Evolutionary conservation across 2,888 invertebrate species (phyloP).

Genomic region (Patella caerulea): DNA sequence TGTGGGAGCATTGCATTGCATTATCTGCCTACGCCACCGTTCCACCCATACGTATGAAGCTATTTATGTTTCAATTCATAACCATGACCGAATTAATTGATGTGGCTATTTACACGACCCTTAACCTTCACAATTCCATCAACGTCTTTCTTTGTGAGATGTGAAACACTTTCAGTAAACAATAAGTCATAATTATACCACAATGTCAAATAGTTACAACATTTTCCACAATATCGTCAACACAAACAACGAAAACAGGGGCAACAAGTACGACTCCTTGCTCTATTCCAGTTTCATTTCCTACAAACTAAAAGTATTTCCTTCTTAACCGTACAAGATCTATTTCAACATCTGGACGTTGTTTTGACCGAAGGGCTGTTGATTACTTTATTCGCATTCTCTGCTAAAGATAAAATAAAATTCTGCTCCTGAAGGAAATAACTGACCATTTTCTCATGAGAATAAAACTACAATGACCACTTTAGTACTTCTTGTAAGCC

Average conservation of each 20-base stretch:
- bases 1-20: no score
- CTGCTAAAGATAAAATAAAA: not conserved
- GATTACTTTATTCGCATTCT: not conserved
- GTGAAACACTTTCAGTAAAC: no score
- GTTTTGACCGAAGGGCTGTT: not conserved
- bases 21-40: no score
- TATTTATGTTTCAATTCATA: no score
- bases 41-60: no score
- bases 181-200: not conserved
- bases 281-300: not conserved
- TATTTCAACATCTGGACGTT: not conserved
- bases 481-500: no score
- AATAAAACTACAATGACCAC: no score
- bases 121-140: no score
- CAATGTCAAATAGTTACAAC: not conserved
- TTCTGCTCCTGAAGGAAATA: not conserved
- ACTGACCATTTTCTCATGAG: no score
- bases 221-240: not conserved
- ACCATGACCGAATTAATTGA: no score
- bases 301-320: not conserved
- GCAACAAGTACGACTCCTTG: conserved; percentile 3
- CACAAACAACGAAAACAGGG: not conserved
- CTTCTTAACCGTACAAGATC: not conserved
- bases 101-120: no score
- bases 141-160: no score